Evolutionary conservation across 92 coral and sea anemone species (phyloP).

Genomic region (Montipora capitata): DNA sequence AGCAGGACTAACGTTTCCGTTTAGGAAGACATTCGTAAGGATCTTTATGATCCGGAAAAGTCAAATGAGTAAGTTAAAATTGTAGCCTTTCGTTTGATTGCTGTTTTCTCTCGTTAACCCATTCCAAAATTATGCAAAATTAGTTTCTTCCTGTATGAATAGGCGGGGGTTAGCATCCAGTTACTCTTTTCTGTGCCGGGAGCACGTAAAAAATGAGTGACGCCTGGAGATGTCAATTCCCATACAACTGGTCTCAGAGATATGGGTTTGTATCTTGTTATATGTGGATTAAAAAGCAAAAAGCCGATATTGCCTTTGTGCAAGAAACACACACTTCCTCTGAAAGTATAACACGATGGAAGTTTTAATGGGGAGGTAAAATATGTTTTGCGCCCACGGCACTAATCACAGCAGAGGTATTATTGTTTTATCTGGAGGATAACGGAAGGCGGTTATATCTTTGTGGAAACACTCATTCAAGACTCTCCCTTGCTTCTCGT

Average conservation of each 20-base stretch:
- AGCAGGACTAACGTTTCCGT: neutral
- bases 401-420: slow-evolving; percentile 63
- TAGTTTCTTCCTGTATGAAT: too few relatives aligned
- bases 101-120: too few relatives aligned
- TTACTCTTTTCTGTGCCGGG: too few relatives aligned
- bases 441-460: slow-evolving; percentile 22
- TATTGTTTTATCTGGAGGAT: slow-evolving; percentile 32
- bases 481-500: slow-evolving; percentile 7
- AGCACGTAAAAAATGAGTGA: too few relatives aligned
- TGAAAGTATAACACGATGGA: slow-evolving; percentile 45
- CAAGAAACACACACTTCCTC: slow-evolving; percentile 8
- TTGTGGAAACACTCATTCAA: slow-evolving; percentile 33
- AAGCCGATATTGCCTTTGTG: slow-evolving; percentile 6
- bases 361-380: slow-evolving; percentile 56
- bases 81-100: neutral
- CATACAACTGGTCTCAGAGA: neutral
- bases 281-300: slow-evolving; percentile 49
- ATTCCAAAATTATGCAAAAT: too few relatives aligned
- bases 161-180: neutral
- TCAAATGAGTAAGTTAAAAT: neutral
- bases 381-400: slow-evolving; percentile 54
- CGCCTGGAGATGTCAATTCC: neutral
- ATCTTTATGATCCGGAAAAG: neutral
- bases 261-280: slow-evolving; percentile 6
- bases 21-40: neutral